These are phyloP conservation scores for Bembecia ichneumoniformis DNA, from an alignment of 2,888 invertebrate genomes.

Conservation along the genomic window DNA sequence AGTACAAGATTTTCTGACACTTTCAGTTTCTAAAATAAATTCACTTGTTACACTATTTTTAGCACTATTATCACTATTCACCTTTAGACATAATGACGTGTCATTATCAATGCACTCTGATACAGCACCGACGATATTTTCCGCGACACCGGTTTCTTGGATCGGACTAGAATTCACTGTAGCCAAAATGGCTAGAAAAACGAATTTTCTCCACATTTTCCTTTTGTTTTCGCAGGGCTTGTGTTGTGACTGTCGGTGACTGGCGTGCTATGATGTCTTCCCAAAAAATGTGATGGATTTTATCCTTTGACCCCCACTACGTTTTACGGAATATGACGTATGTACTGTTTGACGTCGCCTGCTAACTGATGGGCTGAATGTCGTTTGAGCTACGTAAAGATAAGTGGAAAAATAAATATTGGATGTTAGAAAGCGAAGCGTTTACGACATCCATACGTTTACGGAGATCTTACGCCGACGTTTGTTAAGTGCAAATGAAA, in stretches of 20 bases:
- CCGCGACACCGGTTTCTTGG: constrained; percentile 50
- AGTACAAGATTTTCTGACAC: no score
- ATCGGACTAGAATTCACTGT: constrained; percentile 50
- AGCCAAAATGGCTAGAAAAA: constrained; percentile 49
- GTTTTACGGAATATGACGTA: constrained; percentile 47
- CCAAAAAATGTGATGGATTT: constrained; percentile 62
- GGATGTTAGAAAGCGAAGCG: constrained; percentile 64
- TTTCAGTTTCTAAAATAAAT: no score
- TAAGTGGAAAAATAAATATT: constrained; percentile 72
- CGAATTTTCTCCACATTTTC: constrained; percentile 49
- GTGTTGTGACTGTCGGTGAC: constrained; percentile 46
- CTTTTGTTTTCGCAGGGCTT: constrained; percentile 8
- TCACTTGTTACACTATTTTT: neutral
- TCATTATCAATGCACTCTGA: constrained; percentile 74
- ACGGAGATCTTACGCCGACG: constrained; percentile 28
- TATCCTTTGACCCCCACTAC: constrained; percentile 62
- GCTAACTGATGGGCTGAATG: constrained; percentile 47
- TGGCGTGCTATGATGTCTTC: constrained; percentile 59
- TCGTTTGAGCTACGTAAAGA: constrained; percentile 44
- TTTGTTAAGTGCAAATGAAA: constrained; percentile 61
- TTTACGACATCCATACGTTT: constrained; percentile 46
- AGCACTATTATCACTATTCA: constrained; percentile 33
- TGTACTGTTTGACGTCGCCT: constrained; percentile 43
- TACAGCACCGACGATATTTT: constrained; percentile 57
- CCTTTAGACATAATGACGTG: constrained; percentile 75